phyloP scores from a whole-genome alignment of 1,140 invertebrate genomes.

The Nixonia krombeini region DNA sequence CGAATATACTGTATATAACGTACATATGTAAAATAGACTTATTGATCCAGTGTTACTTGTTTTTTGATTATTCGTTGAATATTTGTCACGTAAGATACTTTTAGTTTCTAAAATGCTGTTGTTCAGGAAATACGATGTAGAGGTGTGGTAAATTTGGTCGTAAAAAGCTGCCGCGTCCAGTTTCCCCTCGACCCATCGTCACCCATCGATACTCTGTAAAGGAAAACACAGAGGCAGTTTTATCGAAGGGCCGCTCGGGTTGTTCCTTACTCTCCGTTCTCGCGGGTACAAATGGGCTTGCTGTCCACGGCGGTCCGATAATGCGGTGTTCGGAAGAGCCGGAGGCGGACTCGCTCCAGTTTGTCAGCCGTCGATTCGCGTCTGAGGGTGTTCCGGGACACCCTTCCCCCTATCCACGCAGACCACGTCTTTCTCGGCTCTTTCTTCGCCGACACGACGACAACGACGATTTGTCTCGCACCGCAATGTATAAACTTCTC shows the following conservation, averaged over 20 bases:
- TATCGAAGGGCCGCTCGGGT: conserved; percentile 18
- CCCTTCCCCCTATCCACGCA: conserved; percentile 13
- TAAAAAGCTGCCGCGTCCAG: too few species aligned
- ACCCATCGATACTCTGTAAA: too few species aligned
- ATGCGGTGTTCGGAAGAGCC: conserved; percentile 61
- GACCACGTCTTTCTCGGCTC: too few species aligned
- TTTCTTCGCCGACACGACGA: conserved; percentile 35
- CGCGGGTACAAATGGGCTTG: conserved; percentile 62
- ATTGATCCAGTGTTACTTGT: too few species aligned
- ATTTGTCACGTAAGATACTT: too few species aligned
- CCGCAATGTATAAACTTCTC: conserved; percentile 64
- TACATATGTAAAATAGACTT: too few species aligned
- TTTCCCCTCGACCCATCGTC: too few species aligned
- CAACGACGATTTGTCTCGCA: conserved; percentile 62
- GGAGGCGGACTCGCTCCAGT: conserved; percentile 62
- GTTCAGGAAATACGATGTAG: too few species aligned
- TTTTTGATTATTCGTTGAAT: too few species aligned
- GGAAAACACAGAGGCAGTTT: conserved; percentile 39
- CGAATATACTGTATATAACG: too few species aligned
- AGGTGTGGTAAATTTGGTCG: too few species aligned
- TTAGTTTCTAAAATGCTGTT: too few species aligned
- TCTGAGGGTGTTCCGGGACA: conserved; percentile 51
- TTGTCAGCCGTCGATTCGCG: conserved; percentile 63
- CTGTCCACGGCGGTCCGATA: conserved; percentile 67
- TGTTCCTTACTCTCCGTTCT: conserved; percentile 20